A percentile compares a stretch with the other conserved stretches of the same genome.
phyloP scores from a whole-genome alignment of 2,113 vertebrate genomes.

The Protobothrops flavoviridis region DNA sequence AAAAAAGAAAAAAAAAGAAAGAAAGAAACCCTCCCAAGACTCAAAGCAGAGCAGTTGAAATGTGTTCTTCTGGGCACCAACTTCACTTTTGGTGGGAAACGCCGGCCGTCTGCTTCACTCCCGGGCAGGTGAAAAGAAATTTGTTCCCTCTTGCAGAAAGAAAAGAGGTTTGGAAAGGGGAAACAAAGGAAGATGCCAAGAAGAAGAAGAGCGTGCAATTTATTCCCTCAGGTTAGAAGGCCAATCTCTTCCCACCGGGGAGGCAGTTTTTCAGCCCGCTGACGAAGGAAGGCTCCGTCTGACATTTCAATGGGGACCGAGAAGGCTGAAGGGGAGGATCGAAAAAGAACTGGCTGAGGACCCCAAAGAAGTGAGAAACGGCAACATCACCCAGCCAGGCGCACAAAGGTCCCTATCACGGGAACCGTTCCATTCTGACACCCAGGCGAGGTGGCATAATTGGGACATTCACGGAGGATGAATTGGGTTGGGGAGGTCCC shows the following conservation, averaged over 20 bases:
- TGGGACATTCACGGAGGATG: constrained; percentile 19
- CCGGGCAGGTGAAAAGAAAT: not conserved
- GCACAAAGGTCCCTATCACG: constrained; percentile 62
- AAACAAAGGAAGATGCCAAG: not conserved
- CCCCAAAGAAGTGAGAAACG: constrained; percentile 32
- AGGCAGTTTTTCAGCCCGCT: not conserved
- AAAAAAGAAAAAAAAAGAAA: too few relatives aligned
- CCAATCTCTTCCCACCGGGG: not conserved
- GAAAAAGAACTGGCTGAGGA: not conserved
- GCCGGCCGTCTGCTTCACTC: not conserved
- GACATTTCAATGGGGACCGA: not conserved
- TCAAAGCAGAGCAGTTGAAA: not conserved
- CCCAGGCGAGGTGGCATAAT: constrained; percentile 32
- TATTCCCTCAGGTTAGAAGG: not conserved
- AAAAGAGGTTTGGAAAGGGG: not conserved
- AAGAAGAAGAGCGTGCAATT: not conserved
- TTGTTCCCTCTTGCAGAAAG: not conserved
- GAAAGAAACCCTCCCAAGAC: not conserved
- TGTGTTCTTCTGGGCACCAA: not conserved
- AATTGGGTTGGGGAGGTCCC: constrained; percentile 46
- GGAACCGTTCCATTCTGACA: constrained; percentile 58
- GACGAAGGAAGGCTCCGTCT: not conserved
- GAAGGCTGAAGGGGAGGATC: not conserved
- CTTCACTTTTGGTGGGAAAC: not conserved
- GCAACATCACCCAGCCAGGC: not conserved